phyloP scores from a whole-genome alignment of 37 sponge, comb jelly and placozoan species.

The Chondrilla cf. caribensis region DNA sequence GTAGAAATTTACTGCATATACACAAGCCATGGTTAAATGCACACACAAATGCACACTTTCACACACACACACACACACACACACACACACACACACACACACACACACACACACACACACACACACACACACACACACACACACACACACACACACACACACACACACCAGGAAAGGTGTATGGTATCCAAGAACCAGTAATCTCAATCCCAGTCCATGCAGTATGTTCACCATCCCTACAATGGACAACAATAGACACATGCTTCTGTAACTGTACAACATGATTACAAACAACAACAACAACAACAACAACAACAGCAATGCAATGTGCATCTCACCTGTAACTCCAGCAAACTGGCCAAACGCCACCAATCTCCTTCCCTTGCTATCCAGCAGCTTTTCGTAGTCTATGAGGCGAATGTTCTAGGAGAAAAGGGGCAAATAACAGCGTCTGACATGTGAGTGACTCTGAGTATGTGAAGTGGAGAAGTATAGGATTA shows the following conservation, averaged over 20 bases:
- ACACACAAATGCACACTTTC: neutral
- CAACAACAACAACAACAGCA: neutral
- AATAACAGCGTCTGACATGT: neutral
- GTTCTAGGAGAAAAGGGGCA: conserved; percentile 28
- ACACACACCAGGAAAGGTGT: conserved; percentile 90
- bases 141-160: conserved; percentile 9
- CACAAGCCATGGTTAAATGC: too few species aligned
- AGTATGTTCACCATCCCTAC: conserved; percentile 85
- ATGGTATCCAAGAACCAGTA: conserved; percentile 87
- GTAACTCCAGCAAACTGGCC: conserved; percentile 92
- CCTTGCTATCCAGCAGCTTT: conserved; percentile 64
- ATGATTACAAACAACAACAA: neutral
- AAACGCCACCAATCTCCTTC: conserved; percentile 89
- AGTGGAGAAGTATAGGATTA: too few species aligned
- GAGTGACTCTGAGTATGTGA: too few species aligned
- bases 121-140: conserved; percentile 7
- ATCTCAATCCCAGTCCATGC: conserved; percentile 89
- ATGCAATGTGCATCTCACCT: conserved; percentile 35
- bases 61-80: conserved; percentile 12
- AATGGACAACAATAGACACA: neutral
- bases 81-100: conserved; percentile 10
- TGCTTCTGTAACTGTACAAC: too few species aligned
- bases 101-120: conserved; percentile 6
- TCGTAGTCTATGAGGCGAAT: conserved; percentile 94
- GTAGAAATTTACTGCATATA: too few species aligned